phyloP scores from a whole-genome alignment of 1,140 invertebrate species.

The Pseudomyrmex cubaensis region DNA sequence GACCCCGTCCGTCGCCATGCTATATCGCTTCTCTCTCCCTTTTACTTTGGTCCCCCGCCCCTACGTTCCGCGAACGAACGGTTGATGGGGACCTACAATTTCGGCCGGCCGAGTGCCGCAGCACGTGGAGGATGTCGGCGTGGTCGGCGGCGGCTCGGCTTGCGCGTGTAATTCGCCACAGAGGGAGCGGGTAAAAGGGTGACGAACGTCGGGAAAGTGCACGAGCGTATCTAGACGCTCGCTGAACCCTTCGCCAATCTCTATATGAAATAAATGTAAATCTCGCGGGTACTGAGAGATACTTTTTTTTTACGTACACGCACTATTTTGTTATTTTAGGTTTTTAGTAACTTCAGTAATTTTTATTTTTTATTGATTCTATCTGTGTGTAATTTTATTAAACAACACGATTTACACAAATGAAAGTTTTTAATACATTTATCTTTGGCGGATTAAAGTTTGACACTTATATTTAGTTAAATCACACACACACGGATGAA shows the following conservation, averaged over 20 bases:
- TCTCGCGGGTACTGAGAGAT: no score
- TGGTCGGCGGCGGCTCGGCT: constrained; percentile 69
- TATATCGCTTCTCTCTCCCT: not conserved
- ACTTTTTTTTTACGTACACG: no score
- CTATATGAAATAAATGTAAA: not conserved
- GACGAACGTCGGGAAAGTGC: constrained; percentile 29
- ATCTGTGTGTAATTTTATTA: no score
- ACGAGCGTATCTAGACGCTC: not conserved
- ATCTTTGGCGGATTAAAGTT: no score
- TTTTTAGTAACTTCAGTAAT: no score
- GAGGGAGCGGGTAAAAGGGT: not conserved
- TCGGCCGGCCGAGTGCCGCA: constrained; percentile 78
- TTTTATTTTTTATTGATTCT: no score
- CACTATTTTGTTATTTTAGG: no score
- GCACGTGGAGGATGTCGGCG: constrained; percentile 83
- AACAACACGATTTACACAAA: no score
- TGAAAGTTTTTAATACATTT: no score
- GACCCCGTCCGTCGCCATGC: not conserved
- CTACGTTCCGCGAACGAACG: constrained; percentile 52
- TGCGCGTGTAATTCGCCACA: constrained; percentile 75
- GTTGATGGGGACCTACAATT: constrained; percentile 82
- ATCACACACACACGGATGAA: no score
- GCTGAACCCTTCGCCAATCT: not conserved
- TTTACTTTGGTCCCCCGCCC: not conserved
- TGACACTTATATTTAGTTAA: no score